Evolutionary conservation across 2,888 invertebrate species (phyloP).

Genomic region (Polymixis lichenea): DNA sequence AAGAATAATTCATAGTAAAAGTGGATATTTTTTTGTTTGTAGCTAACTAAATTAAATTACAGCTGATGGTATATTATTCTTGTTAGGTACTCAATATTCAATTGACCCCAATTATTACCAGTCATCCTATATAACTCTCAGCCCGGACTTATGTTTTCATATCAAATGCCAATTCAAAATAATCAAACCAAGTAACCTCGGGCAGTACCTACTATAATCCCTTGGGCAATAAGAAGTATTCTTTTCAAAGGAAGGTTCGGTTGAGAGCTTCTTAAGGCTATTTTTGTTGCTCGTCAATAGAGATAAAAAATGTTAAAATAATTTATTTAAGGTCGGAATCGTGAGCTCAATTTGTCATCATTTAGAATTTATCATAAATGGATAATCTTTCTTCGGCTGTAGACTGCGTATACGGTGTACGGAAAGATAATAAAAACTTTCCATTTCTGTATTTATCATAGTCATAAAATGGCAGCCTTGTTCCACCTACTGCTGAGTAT

Average conservation of each 20-base stretch:
- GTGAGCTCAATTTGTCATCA: not conserved
- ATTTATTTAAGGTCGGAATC: slow-evolving; percentile 8
- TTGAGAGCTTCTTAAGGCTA: slow-evolving; percentile 16
- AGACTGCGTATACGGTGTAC: not conserved
- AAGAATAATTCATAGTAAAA: no score
- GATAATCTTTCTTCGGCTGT: not conserved
- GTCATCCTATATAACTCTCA: no score
- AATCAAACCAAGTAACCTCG: slow-evolving; percentile 17
- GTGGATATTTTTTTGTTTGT: no score
- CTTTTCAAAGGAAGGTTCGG: slow-evolving; percentile 26
- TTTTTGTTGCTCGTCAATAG: slow-evolving; percentile 20
- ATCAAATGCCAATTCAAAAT: slow-evolving; percentile 20
- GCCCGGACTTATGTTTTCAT: not conserved
- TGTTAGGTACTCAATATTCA: no score
- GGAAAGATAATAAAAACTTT: not conserved
- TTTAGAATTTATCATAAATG: not conserved
- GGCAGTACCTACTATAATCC: slow-evolving; percentile 23
- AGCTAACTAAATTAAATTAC: no score
- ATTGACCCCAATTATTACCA: no score
- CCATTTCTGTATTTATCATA: not conserved
- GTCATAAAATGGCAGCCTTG: no score
- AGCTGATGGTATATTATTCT: no score
- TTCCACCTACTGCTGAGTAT: no score
- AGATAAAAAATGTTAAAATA: slow-evolving; percentile 24
- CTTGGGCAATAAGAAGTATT: slow-evolving; percentile 15